Conservation (phyloP, 2,888 invertebrate genomes). For the Cylloceria caligata region DNA sequence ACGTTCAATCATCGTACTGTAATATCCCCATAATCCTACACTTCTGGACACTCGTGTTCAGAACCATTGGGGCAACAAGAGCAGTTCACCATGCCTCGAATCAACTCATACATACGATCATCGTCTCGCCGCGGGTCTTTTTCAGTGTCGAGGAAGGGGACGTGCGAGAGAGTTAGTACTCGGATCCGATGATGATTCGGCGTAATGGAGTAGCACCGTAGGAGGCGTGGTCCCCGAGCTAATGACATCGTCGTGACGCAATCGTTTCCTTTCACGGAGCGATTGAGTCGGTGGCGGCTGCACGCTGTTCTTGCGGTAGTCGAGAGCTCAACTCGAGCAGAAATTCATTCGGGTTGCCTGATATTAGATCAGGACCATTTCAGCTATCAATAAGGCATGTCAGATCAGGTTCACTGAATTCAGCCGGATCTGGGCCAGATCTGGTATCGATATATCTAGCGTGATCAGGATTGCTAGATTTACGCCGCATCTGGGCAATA, state of each 20-base stretch:
- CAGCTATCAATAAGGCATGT: too few relatives aligned
- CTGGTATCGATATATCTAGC: too few relatives aligned
- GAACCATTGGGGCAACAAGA: slow-evolving; percentile 23
- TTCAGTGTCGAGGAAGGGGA: slow-evolving; percentile 15
- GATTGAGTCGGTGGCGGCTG: slow-evolving; percentile 25
- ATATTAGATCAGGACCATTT: too few relatives aligned
- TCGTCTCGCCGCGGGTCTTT: slow-evolving; percentile 23
- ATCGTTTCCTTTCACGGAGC: slow-evolving; percentile 79
- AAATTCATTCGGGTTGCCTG: too few relatives aligned
- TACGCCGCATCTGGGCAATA: too few relatives aligned
- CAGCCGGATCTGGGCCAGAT: too few relatives aligned
- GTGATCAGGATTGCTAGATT: too few relatives aligned
- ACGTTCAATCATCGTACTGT: slow-evolving; percentile 23
- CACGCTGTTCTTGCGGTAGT: background rate
- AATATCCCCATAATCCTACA: slow-evolving; percentile 6
- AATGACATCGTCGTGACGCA: slow-evolving; percentile 83
- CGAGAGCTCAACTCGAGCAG: background rate
- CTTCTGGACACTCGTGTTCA: slow-evolving; percentile 11
- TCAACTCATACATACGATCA: background rate
- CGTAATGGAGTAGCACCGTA: slow-evolving; percentile 82
- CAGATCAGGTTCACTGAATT: too few relatives aligned
- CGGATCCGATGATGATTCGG: slow-evolving; percentile 77
- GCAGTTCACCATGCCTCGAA: background rate
- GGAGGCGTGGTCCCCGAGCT: slow-evolving; percentile 78
- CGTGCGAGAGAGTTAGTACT: slow-evolving; percentile 26